These are phyloP conservation scores for Chaitophorus viminalis DNA, from an alignment of 2,888 invertebrate genomes.

Conservation along the genomic window DNA sequence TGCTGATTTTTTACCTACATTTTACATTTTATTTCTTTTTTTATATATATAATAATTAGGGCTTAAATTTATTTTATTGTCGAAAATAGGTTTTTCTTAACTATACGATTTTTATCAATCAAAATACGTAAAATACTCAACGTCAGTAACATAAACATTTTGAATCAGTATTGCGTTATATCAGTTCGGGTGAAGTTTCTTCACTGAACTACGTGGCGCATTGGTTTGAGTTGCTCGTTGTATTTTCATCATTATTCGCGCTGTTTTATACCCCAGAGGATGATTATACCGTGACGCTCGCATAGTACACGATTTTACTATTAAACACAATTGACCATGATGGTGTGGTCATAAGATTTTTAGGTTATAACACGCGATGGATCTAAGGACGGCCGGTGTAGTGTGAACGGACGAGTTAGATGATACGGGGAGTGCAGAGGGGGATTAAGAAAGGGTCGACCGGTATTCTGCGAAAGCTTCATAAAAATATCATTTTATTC, in stretches of 20 bases:
- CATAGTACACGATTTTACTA: conserved; percentile 33
- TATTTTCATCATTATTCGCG: neutral
- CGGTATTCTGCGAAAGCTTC: neutral
- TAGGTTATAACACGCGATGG: neutral
- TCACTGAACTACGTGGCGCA: neutral
- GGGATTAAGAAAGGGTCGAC: neutral
- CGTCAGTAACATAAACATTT: too few relatives aligned
- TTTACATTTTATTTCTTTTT: too few relatives aligned
- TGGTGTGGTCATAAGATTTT: neutral
- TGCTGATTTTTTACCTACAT: too few relatives aligned
- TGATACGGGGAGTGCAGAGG: too few relatives aligned
- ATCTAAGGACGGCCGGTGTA: neutral
- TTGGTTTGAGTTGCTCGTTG: neutral
- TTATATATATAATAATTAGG: too few relatives aligned
- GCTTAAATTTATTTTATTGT: too few relatives aligned
- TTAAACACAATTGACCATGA: conserved; percentile 1
- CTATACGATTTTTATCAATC: too few relatives aligned
- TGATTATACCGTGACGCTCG: too few relatives aligned
- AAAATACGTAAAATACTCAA: too few relatives aligned
- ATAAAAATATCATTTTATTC: too few relatives aligned
- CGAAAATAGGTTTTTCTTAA: too few relatives aligned
- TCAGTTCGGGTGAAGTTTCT: neutral
- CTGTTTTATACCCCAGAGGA: neutral
- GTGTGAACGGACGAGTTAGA: neutral
- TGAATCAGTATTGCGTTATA: too few relatives aligned